Conservation (phyloP, 2,113 vertebrate genomes). For the Atlantisia rogersi region DNA sequence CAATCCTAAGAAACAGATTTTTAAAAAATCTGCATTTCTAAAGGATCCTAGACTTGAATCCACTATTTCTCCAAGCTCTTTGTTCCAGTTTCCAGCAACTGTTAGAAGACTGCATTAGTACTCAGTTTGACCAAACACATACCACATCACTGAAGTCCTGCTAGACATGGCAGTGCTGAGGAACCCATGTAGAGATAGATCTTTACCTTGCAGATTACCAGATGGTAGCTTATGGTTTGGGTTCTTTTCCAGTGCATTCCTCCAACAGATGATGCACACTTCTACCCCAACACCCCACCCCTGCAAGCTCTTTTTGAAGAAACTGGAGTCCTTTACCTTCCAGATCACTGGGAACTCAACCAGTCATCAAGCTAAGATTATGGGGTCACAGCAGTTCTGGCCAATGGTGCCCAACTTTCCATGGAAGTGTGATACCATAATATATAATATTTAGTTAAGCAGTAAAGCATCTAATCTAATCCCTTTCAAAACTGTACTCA, state of each 20-base stretch:
- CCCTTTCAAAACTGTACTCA: not conserved
- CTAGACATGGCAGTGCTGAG: not conserved
- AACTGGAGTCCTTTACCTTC: not conserved
- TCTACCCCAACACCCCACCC: fast-evolving
- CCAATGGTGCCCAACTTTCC: not conserved
- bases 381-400: not conserved
- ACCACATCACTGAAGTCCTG: not conserved
- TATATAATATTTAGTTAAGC: not conserved
- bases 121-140: not conserved
- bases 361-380: not conserved
- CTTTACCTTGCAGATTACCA: not conserved
- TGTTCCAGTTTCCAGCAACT: not conserved
- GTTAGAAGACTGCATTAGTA: not conserved
- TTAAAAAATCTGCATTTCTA: not conserved
- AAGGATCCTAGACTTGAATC: not conserved
- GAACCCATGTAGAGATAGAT: not conserved
- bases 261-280: not conserved
- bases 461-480: not conserved
- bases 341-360: not conserved
- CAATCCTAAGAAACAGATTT: not conserved
- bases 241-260: not conserved
- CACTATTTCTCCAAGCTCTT: not conserved
- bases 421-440: not conserved
- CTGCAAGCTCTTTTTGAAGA: not conserved
- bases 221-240: not conserved